Conservation (phyloP, 2,113 vertebrate species). For the Reinhardtius hippoglossoides region DNA sequence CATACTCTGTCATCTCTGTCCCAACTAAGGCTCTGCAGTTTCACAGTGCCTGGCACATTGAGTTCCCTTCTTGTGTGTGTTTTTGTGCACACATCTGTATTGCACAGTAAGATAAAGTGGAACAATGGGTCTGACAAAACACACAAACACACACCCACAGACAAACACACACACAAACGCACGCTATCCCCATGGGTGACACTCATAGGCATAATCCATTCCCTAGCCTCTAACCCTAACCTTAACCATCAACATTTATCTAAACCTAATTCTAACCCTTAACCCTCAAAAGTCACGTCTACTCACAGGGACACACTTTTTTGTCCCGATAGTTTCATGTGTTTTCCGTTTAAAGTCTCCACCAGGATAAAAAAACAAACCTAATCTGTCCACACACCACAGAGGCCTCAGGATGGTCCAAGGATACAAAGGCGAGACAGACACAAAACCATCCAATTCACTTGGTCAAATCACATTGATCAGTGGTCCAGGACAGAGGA, state of each 20-base stretch:
- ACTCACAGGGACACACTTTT: background rate
- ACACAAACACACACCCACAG: slow-evolving; percentile 29
- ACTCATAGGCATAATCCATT: background rate
- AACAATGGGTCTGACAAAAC: slow-evolving; percentile 52
- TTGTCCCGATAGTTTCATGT: background rate
- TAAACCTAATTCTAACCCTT: background rate
- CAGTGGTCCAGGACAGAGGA: slow-evolving; percentile 42
- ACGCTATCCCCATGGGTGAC: background rate
- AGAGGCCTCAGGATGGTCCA: slow-evolving; percentile 40
- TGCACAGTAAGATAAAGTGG: slow-evolving; percentile 30
- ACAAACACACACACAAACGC: background rate
- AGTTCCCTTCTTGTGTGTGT: slow-evolving; percentile 9
- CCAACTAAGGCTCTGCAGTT: slow-evolving; percentile 52
- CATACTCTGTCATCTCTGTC: slow-evolving; percentile 35
- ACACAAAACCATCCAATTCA: slow-evolving; percentile 17
- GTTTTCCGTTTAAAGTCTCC: background rate
- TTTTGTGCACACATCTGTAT: slow-evolving; percentile 21
- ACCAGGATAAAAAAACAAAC: background rate
- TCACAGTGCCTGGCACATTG: slow-evolving; percentile 6
- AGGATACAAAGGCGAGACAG: slow-evolving; percentile 17
- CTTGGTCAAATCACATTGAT: slow-evolving; percentile 25
- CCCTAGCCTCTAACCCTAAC: background rate
- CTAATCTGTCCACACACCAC: slow-evolving; percentile 28
- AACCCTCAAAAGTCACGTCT: background rate
- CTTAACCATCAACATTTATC: background rate